Percentiles rank a stretch among this genome's conserved stretches.
phyloP scores from a whole-genome alignment of 2,888 invertebrate species.

The Carpatolechia fugitivella region DNA sequence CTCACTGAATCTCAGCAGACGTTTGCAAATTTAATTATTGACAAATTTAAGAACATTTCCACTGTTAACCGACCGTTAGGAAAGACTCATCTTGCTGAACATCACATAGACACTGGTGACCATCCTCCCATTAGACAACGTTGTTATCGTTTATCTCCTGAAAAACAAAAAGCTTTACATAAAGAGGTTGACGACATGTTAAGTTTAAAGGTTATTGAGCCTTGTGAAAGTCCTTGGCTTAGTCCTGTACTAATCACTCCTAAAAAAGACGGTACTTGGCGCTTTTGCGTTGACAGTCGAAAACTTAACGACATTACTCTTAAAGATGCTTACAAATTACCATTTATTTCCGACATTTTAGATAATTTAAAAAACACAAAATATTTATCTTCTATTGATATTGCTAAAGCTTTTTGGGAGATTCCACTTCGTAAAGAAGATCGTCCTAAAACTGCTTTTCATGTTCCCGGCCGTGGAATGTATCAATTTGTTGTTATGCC shows the following conservation, averaged over 20 bases:
- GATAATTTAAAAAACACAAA: neutral
- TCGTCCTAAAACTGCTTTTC: neutral
- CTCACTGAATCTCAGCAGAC: neutral
- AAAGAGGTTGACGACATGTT: slow-evolving; percentile 27
- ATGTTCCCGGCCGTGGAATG: slow-evolving; percentile 14
- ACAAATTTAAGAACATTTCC: slow-evolving; percentile 1
- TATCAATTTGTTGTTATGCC: slow-evolving; percentile 12
- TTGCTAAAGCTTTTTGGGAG: slow-evolving; percentile 3
- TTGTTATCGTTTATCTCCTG: slow-evolving; percentile 25
- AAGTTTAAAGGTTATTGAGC: slow-evolving; percentile 17
- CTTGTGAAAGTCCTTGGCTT: slow-evolving; percentile 25
- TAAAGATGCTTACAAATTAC: slow-evolving; percentile 20
- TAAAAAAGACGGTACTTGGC: slow-evolving; percentile 20
- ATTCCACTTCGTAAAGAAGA: neutral
- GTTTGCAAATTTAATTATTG: neutral
- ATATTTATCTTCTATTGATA: neutral
- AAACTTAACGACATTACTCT: slow-evolving; percentile 24
- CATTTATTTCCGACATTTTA: slow-evolving; percentile 1
- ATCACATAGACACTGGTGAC: slow-evolving; percentile 15
- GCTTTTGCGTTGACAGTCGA: slow-evolving; percentile 26
- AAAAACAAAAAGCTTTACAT: slow-evolving; percentile 22
- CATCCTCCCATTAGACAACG: slow-evolving; percentile 24
- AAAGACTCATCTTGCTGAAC: neutral
- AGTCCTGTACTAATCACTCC: slow-evolving; percentile 22
- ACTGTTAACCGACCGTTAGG: neutral